Evolutionary conservation across 2,113 vertebrate species (phyloP), one percentile per base, ranked within the genome.

Genomic region (Lampris incognitus): DNA sequence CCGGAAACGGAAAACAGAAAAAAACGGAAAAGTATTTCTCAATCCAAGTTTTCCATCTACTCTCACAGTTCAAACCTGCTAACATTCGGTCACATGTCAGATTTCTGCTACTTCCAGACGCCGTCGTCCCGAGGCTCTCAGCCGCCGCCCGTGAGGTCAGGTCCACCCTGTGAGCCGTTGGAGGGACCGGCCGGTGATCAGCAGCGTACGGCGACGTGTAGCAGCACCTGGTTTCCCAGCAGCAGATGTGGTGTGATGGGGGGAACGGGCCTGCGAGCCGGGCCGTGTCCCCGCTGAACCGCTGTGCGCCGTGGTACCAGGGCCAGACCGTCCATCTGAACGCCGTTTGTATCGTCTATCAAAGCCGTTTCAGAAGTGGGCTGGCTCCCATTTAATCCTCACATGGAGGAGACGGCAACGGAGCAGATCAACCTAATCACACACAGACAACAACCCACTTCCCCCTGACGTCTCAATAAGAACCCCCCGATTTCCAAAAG

Each of bases 331-430:
- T 72, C 52, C 55, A 55, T 84, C 84, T 83, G 79, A 87, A 80
- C 80, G 76, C 82, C 71, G 50, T 90, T 84, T 78, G 79, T 91
- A 92, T 90, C 81, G 61, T 91, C 82, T 91, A 91, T 93, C 92
- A 92, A 91, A 91, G 86, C 66, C 48, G 66, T 89, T 50, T 94
- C 76, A 91, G 88, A 91, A 82, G 78, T 87, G 85, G 85, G 79
- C 85, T 90, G 85, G 78, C 79, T 88, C 75, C 69, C 81, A 78
- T 87, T 88, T 89, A 86, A 85, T 76, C 81, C 82, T 89, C 83
- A 85, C 81, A 91, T 92, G 80, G 81, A 85, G 90, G 67, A 72
- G 63, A 88, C 84, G 62, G 76, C 68, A 72, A 71, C 77, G 69
- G 63, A 88, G 83, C 74, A 83, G 72, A 87, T 74, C 69, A 48